Base-by-base conservation (phyloP, 2,113 vertebrate species). In the Leucopternis melanops region DNA sequence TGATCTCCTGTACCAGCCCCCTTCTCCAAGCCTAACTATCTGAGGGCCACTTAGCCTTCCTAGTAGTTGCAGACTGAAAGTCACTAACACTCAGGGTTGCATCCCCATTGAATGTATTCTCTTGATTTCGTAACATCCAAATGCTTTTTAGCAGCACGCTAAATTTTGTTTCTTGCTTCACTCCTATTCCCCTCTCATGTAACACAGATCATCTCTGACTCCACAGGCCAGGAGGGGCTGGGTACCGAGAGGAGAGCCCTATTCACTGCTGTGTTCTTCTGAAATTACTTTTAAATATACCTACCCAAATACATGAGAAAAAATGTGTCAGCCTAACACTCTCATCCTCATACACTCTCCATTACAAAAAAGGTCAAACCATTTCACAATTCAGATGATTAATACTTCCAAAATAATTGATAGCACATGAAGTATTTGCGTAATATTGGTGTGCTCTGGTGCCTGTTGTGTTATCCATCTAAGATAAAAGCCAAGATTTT, bases 401-500 rank as follows among this genome's bases (percentile, higher is more conserved):
- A 97, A 87, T 92, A 81, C 66, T 83, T 95, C 45, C 78, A 92
- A 94, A 97, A 71, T 96, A 96, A 97, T 96, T 96, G 90, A 97
- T 95, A 96, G 73, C 94, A 97, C 92, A 97, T 97, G 95, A 97
- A 93, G 75, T 50, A 86, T 95, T 97, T 97, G 94, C 73, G 72
- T 95, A 97, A 96, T 93, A 92, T 79, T 90, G 90, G 88, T 97
- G 92, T 88, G 61, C 52, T 90, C 69, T 95, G 81, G 82, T 96
- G 96, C 79, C 94, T 93, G 86, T 95, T 96, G 91, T 97, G 84
- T 93, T 95, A 95, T 57, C 90, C 94, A 97, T 88, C 72, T 75
- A 58, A 71, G 69, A 96, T 88, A 90, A 95, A 96, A 97, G 92
- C 93, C 90, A 97, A 92, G 90, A 95, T 95, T 94, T 86, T 50